Evolutionary conservation across 2,113 vertebrate genomes (phyloP).

Genomic region (Platysteira castanea): DNA sequence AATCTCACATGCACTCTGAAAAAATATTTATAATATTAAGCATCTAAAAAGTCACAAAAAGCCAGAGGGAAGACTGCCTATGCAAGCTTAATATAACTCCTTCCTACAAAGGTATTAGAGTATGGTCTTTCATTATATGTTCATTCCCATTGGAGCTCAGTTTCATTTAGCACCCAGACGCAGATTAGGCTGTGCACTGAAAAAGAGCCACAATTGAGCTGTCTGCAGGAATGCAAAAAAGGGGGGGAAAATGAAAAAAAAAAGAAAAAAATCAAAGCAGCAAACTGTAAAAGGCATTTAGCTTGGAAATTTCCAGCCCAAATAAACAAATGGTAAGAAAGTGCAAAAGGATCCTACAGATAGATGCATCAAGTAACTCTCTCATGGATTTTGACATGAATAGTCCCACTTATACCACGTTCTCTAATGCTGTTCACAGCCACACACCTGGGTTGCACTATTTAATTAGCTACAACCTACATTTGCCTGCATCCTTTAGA

Average conservation of each 20-base stretch:
- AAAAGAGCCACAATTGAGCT: not conserved
- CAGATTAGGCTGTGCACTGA: not conserved
- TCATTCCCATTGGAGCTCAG: not conserved
- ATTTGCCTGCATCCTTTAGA: not conserved
- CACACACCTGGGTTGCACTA: fast-evolving
- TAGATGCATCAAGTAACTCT: not conserved
- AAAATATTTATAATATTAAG: not conserved
- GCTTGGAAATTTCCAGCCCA: not conserved
- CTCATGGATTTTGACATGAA: not conserved
- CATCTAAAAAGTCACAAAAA: not conserved
- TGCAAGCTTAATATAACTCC: not conserved
- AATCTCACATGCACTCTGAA: not conserved
- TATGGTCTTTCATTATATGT: not conserved
- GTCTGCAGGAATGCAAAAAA: not conserved
- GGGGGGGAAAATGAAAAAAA: too few relatives aligned
- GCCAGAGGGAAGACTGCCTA: not conserved
- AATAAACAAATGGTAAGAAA: not conserved
- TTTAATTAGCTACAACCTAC: not conserved
- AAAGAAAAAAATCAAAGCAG: not conserved
- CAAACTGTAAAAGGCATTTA: not conserved
- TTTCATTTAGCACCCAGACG: not conserved
- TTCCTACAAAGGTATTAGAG: not conserved
- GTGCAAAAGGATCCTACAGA: not conserved
- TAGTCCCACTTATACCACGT: not conserved
- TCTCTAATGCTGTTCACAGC: not conserved